Evolutionary conservation across 2,113 vertebrate genomes (phyloP), one percentile per base, ranked within the genome.

Genomic region (Stercorarius parasiticus): DNA sequence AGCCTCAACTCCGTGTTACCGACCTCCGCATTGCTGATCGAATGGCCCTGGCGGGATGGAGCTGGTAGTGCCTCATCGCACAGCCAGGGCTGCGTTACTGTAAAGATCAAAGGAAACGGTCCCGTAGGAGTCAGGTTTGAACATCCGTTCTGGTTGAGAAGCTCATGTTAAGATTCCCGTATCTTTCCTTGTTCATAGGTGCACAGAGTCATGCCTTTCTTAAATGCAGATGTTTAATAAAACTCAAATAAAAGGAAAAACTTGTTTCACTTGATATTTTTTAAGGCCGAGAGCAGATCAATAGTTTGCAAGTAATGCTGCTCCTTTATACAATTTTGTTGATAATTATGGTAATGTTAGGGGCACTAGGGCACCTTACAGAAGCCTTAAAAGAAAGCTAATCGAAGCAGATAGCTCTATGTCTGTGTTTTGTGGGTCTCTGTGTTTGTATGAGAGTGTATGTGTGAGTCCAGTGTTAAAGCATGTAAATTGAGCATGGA

Each of bases 331-430:
- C 42, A 82, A 61, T 91, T 93, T 94, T 93, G 56, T 95, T 97
- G 18, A 29, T 91, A 88, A 90, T 93, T 70, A 65, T 90, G 78
- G 92, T 95, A 49, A 92, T 82, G 62, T 94, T 92, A 95, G 96
- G 96, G 96, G 93, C 97, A 93, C 96, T 87, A 65, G 82, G 93
- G 95, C 89, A 97, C 98, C 97, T 97, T 97, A 93, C 82, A 95
- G 97, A 98, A 97, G 98, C 98, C 98, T 98, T 98, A 98, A 96
- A 93, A 78, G 91, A 94, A 94, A 97, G 94, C 77, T 96, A 56
- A 96, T 95, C 3, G 18, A 94, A 98, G 83, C 78, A 88, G 94
- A 91, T 84, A 97, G 90, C 42, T 66, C 55, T 52, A 1, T 62
- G 94, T 93, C 94, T 84, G 59, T 96, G 94, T 81, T 95, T 94